A percentile compares a stretch with the other conserved stretches of the same genome.
phyloP scores from a whole-genome alignment of 2,113 vertebrate genomes.

The Irena cyanogastra region DNA sequence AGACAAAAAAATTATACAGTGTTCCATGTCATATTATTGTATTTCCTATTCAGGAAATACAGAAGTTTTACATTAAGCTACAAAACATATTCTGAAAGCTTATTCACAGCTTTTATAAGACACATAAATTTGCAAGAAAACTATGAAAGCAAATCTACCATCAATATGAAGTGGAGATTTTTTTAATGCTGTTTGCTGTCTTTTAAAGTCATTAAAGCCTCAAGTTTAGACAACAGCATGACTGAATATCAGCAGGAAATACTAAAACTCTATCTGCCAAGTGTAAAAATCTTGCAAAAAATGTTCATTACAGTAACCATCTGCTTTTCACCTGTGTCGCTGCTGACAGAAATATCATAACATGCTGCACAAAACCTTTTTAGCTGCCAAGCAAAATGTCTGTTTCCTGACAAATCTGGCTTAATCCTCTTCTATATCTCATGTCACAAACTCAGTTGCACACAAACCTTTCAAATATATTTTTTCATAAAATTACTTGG shows the following conservation, averaged over 20 bases:
- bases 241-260: background rate
- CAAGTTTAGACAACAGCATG: slow-evolving; percentile 9
- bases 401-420: slow-evolving; percentile 47
- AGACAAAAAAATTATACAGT: background rate
- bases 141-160: background rate
- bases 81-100: background rate
- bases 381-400: slow-evolving; percentile 42
- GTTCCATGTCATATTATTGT: background rate
- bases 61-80: background rate
- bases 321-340: slow-evolving; percentile 14
- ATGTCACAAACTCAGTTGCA: background rate
- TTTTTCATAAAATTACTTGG: slow-evolving; percentile 15
- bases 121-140: background rate
- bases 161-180: background rate
- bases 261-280: background rate
- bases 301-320: slow-evolving; percentile 1
- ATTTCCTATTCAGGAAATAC: background rate
- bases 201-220: slow-evolving; percentile 10
- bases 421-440: slow-evolving; percentile 20
- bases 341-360: slow-evolving; percentile 30
- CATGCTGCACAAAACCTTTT: slow-evolving; percentile 26
- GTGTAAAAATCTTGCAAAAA: background rate
- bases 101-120: background rate
- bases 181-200: background rate
- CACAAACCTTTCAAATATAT: slow-evolving; percentile 17